A percentile compares a stretch with the other conserved stretches of the same genome.
Evolutionary conservation across 2,797 vertebrate species (phyloP).

Genomic region (Linurgus olivaceus): DNA sequence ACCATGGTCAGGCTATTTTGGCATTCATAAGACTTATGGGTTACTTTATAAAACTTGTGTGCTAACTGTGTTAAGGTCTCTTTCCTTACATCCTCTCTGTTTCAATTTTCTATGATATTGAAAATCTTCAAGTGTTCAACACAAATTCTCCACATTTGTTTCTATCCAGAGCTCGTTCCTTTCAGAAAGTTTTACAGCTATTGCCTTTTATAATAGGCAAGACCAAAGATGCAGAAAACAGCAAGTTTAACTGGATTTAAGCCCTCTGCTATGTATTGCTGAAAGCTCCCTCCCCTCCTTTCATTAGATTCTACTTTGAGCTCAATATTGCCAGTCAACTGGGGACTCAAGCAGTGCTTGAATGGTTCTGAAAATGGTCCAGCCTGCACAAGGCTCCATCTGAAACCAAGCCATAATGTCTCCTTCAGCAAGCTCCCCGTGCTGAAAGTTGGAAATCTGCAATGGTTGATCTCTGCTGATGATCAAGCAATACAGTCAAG

Average conservation of each 20-base stretch:
- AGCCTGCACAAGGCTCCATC: neutral
- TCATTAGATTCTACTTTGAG: neutral
- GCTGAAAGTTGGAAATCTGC: neutral
- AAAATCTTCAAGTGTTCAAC: neutral
- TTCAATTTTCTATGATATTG: neutral
- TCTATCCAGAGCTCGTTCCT: neutral
- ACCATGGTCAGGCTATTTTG: slow-evolving; percentile 65
- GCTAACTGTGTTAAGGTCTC: slow-evolving; percentile 5
- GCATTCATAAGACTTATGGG: slow-evolving; percentile 65
- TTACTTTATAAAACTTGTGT: slow-evolving; percentile 54
- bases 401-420: neutral
- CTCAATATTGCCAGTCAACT: neutral
- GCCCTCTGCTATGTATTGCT: neutral
- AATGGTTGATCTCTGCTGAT: neutral
- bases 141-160: neutral
- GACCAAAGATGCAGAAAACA: neutral
- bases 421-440: neutral
- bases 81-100: neutral
- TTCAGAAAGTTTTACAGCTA: neutral
- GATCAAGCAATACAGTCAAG: neutral
- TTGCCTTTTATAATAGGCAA: neutral
- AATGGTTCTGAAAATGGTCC: neutral
- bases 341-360: neutral
- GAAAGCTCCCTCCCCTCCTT: neutral
- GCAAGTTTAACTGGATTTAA: neutral